phyloP scores from a whole-genome alignment of 2,113 vertebrate genomes.

The Psettodes erumei region DNA sequence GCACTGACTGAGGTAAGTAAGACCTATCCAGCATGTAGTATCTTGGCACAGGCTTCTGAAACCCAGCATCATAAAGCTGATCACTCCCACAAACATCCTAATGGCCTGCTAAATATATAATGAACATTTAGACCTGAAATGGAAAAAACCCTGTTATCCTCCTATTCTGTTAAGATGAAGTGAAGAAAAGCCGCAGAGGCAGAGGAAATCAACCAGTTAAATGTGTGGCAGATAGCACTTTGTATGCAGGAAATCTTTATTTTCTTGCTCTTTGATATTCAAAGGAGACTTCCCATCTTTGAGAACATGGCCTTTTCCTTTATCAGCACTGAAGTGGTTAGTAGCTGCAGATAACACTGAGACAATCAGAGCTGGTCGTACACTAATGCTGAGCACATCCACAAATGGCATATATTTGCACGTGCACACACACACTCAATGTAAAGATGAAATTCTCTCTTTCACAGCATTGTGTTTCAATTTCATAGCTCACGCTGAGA shows the following conservation, averaged over 20 bases:
- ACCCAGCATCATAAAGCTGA: conserved; percentile 22
- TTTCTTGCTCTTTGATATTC: conserved; percentile 49
- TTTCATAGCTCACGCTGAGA: conserved; percentile 61
- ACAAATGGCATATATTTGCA: conserved; percentile 30
- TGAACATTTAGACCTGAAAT: conserved; percentile 21
- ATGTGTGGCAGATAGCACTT: background rate
- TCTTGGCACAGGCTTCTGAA: conserved; percentile 32
- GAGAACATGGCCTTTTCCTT: conserved; percentile 33
- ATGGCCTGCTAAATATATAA: conserved; percentile 48
- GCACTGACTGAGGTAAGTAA: conserved; percentile 36
- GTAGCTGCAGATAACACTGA: conserved; percentile 53
- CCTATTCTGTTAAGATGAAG: conserved; percentile 12
- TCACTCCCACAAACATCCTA: conserved; percentile 40
- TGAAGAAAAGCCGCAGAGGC: conserved; percentile 19
- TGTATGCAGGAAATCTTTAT: conserved; percentile 38
- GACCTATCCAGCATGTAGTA: conserved; percentile 2
- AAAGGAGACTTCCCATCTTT: conserved; percentile 26
- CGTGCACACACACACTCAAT: conserved; percentile 10
- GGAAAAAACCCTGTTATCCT: background rate
- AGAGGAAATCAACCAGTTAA: background rate
- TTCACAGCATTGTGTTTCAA: conserved; percentile 64
- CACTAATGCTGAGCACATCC: conserved; percentile 27
- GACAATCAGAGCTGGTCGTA: conserved; percentile 33
- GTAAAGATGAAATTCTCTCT: conserved; percentile 56
- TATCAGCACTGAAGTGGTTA: conserved; percentile 48